Evolutionary conservation across 1,140 invertebrate genomes (phyloP).

Genomic region (Drosophila gunungcola): DNA sequence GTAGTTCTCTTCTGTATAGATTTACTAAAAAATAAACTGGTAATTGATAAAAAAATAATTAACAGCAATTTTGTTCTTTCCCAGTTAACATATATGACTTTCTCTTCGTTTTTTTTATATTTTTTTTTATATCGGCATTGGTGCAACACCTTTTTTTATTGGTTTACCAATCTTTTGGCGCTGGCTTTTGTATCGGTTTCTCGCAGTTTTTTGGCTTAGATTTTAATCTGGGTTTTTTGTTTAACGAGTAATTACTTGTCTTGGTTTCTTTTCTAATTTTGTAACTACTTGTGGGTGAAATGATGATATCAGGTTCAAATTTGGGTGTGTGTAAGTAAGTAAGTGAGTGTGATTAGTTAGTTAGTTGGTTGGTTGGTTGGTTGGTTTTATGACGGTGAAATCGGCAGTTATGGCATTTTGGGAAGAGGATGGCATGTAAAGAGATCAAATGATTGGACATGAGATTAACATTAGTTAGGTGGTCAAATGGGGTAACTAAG

Average conservation of each 20-base stretch:
- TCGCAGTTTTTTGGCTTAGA: slow-evolving; percentile 18
- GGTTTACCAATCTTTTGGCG: slow-evolving; percentile 23
- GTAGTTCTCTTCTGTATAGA: no score
- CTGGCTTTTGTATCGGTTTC: slow-evolving; percentile 7
- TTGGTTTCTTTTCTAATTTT: slow-evolving; percentile 49
- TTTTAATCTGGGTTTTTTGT: slow-evolving; percentile 4
- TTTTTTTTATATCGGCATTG: background rate
- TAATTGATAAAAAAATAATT: no score
- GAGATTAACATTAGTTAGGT: slow-evolving; percentile 53
- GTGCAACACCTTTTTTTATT: background rate
- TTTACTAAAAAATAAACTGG: no score
- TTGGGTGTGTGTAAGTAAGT: background rate
- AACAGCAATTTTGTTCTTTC: no score
- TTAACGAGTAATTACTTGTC: background rate
- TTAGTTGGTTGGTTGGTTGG: slow-evolving; percentile 7
- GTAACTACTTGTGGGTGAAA: slow-evolving; percentile 51
- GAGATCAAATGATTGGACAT: slow-evolving; percentile 65
- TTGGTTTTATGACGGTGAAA: slow-evolving; percentile 21
- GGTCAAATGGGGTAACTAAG: slow-evolving; percentile 12
- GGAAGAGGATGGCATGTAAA: slow-evolving; percentile 82
- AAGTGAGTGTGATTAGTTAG: background rate
- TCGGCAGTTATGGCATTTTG: slow-evolving; percentile 52
- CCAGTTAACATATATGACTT: no score
- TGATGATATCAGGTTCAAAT: slow-evolving; percentile 1
- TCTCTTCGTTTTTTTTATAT: background rate